Evolutionary conservation across 2,888 invertebrate species (phyloP).

Genomic region (Omphaloscelis lunosa): DNA sequence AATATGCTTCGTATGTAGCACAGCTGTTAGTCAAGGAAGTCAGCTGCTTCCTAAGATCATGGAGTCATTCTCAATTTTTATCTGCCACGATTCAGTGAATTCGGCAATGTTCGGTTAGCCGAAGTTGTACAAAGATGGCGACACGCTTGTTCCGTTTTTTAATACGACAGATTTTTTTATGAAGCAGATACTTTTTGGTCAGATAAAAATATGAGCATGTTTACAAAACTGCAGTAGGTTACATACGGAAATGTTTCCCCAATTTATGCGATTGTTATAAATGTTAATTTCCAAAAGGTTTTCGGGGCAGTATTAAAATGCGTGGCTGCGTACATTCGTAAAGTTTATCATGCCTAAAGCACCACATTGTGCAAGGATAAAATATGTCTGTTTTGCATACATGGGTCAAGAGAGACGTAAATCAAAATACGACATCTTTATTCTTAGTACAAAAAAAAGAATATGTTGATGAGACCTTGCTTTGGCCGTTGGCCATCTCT

Average conservation of each 20-base stretch:
- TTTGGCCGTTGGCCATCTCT: neutral
- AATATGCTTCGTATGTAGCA: neutral
- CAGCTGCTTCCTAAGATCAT: neutral
- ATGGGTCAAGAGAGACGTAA: conserved; percentile 44
- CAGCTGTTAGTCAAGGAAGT: too few species aligned
- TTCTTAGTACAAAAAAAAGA: neutral
- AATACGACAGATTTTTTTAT: conserved; percentile 4
- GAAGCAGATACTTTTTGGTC: neutral
- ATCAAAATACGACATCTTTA: conserved; percentile 34
- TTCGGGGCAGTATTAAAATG: conserved; percentile 60
- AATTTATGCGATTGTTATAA: conserved; percentile 39
- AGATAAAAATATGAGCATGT: conserved; percentile 19
- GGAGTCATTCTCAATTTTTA: neutral
- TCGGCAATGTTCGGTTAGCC: conserved; percentile 15
- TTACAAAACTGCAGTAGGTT: neutral
- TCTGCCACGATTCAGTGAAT: neutral
- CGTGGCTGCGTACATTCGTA: conserved; percentile 33
- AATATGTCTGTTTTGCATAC: conserved; percentile 39
- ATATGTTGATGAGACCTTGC: too few species aligned
- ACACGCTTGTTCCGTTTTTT: conserved; percentile 1
- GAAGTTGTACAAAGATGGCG: conserved; percentile 7
- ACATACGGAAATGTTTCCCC: conserved; percentile 40
- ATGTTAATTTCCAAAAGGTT: conserved; percentile 56
- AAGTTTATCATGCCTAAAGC: conserved; percentile 43
- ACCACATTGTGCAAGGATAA: conserved; percentile 46